phyloP scores from a whole-genome alignment of 2,888 invertebrate species.

The Cantharis flavilabris region DNA sequence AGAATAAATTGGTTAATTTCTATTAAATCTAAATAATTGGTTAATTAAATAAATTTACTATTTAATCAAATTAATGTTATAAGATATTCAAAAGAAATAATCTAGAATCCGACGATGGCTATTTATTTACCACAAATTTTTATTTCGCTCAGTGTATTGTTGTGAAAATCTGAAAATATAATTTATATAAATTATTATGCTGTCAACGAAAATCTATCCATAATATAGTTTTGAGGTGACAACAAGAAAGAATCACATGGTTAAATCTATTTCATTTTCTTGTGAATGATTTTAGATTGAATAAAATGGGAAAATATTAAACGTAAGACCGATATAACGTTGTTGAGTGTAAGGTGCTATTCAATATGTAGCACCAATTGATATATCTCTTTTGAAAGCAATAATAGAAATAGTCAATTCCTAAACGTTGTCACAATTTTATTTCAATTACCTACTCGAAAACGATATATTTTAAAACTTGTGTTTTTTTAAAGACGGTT shows the following conservation, averaged over 20 bases:
- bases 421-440: neutral
- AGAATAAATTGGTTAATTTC: no score
- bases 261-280: conserved; percentile 38
- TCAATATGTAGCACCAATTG: conserved; percentile 15
- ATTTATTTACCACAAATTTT: no score
- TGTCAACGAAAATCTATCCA: conserved; percentile 17
- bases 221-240: neutral
- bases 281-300: conserved; percentile 32
- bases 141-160: no score
- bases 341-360: conserved; percentile 16
- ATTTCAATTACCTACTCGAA: neutral
- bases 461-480: neutral
- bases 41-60: no score
- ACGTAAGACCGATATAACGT: conserved; percentile 2
- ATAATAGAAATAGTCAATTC: neutral
- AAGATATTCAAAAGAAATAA: no score
- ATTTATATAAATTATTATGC: conserved; percentile 1
- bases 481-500: neutral
- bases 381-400: neutral
- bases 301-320: conserved; percentile 31
- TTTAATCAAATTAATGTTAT: no score
- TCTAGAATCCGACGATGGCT: no score
- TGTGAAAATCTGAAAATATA: neutral
- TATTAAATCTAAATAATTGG: no score
- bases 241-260: conserved; percentile 9